A percentile compares a stretch with the other conserved stretches of the same genome.
Conservation (phyloP, 1,140 invertebrate genomes). For the Bombyx mori region DNA sequence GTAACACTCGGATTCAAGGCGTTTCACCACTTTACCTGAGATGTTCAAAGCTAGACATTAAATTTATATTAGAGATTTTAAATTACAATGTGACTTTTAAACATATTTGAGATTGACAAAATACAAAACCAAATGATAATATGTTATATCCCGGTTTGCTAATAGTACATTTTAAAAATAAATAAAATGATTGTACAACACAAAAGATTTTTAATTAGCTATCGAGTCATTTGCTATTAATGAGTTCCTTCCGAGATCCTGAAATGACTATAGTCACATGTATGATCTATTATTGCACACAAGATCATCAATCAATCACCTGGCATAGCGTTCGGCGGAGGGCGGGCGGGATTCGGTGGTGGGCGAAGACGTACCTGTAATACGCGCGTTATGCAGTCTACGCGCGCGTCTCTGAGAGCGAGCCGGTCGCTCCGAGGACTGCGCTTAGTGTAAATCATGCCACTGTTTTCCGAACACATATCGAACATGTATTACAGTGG, state of each 20-base stretch:
- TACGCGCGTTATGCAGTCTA: slow-evolving; percentile 33
- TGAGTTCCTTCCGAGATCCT: slow-evolving; percentile 28
- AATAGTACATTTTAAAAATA: too few relatives aligned
- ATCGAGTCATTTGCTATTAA: not conserved
- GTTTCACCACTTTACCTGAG: too few relatives aligned
- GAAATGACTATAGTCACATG: slow-evolving; percentile 23
- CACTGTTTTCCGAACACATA: slow-evolving; percentile 72
- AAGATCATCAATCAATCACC: slow-evolving; percentile 61
- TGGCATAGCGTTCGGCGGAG: slow-evolving; percentile 31
- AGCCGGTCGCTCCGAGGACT: slow-evolving; percentile 24
- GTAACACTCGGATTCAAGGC: too few relatives aligned
- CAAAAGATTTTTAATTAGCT: too few relatives aligned
- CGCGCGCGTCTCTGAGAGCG: slow-evolving; percentile 28
- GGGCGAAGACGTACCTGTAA: slow-evolving; percentile 43
- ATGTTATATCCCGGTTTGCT: too few relatives aligned
- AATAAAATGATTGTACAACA: too few relatives aligned
- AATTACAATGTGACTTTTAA: too few relatives aligned
- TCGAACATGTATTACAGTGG: slow-evolving; percentile 72
- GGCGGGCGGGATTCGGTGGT: slow-evolving; percentile 19
- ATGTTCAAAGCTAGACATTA: too few relatives aligned
- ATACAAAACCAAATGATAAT: too few relatives aligned
- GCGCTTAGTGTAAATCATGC: slow-evolving; percentile 58
- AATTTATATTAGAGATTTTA: too few relatives aligned
- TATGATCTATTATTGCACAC: slow-evolving; percentile 39
- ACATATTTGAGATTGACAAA: too few relatives aligned